phyloP scores from a whole-genome alignment of 2,113 vertebrate species.

The Excalfactoria chinensis region DNA sequence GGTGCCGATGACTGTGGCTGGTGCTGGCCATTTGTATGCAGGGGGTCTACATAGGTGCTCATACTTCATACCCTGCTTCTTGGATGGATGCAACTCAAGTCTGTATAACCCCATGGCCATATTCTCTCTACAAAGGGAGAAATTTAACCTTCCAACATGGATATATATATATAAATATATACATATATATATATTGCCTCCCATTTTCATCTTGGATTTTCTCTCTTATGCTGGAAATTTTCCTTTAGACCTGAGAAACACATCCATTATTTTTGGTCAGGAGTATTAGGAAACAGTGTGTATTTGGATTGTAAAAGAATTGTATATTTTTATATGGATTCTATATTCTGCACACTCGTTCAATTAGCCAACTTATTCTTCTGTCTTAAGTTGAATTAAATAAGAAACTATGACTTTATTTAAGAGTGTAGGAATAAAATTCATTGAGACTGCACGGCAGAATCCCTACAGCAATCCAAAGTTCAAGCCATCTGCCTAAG shows the following conservation, averaged over 20 bases:
- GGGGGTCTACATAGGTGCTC: background rate
- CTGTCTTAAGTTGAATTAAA: background rate
- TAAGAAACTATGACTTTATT: background rate
- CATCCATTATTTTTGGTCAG: background rate
- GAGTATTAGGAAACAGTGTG: background rate
- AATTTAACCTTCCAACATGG: background rate
- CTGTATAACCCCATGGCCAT: background rate
- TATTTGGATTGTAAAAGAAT: background rate
- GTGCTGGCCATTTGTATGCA: background rate
- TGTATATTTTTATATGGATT: background rate
- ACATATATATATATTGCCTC: background rate
- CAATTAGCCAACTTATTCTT: background rate
- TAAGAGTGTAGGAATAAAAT: slow-evolving; percentile 7
- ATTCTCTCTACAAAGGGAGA: background rate
- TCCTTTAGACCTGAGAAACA: background rate
- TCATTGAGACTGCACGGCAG: slow-evolving; percentile 6
- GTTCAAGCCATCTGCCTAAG: slow-evolving; percentile 44
- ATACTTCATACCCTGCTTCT: background rate
- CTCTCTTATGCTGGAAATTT: background rate
- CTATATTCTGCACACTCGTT: background rate
- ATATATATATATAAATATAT: too few relatives aligned
- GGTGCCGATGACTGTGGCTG: background rate
- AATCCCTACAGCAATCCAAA: slow-evolving; percentile 17
- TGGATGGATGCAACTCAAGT: rapidly evolving
- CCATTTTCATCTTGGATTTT: background rate